phyloP scores from a whole-genome alignment of 2,113 vertebrate species.

The Anseranas semipalmata region DNA sequence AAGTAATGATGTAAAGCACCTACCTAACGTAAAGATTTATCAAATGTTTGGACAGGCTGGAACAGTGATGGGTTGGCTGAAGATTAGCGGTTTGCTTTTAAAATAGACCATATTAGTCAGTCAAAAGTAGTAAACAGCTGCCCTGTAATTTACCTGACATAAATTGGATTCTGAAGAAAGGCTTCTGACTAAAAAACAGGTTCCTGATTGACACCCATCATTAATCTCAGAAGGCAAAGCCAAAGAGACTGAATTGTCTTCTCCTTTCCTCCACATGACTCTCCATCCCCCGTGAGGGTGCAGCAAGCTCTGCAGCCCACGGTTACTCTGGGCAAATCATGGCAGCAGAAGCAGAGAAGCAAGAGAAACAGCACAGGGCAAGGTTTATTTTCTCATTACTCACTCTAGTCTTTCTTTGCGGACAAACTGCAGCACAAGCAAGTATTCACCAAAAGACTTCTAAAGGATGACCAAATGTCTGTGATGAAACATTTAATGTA shows the following conservation, averaged over 20 bases:
- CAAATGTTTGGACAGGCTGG: not conserved
- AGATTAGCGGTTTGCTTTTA: not conserved
- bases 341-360: not conserved
- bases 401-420: not conserved
- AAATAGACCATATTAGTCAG: not conserved
- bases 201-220: not conserved
- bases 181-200: not conserved
- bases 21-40: not conserved
- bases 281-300: not conserved
- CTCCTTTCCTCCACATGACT: not conserved
- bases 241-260: not conserved
- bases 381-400: constrained; percentile 34
- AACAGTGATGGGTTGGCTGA: not conserved
- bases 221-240: not conserved
- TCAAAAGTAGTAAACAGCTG: not conserved
- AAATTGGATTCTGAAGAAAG: not conserved
- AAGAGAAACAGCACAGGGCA: not conserved
- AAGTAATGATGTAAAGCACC: not conserved
- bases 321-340: not conserved
- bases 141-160: constrained; percentile 10
- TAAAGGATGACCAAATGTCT: not conserved
- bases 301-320: not conserved
- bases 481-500: not conserved
- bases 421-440: constrained; percentile 40
- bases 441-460: not conserved